A percentile compares a stretch with the other conserved stretches of the same genome.
Conservation (phyloP, 2,113 vertebrate species). For the Puffinus mauretanicus region DNA sequence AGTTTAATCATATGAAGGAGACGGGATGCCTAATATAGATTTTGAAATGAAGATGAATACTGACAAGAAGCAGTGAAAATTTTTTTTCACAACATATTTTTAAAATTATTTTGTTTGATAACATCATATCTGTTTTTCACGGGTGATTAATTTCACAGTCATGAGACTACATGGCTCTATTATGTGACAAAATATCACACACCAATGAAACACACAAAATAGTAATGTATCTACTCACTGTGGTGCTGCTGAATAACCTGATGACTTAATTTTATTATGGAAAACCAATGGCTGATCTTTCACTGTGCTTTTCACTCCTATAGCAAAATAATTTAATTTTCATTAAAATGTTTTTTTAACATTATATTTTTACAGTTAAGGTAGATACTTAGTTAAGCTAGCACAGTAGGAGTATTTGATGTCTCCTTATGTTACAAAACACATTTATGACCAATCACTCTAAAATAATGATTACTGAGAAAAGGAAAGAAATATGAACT, state of each 20-base stretch:
- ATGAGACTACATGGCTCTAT: neutral
- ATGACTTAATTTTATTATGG: constrained; percentile 84
- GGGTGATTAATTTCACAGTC: neutral
- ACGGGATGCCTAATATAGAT: neutral
- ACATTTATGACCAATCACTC: neutral
- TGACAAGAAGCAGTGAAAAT: neutral
- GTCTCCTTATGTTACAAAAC: neutral
- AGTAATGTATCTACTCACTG: constrained; percentile 68
- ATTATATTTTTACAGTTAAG: neutral
- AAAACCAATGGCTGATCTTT: constrained; percentile 84
- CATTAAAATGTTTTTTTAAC: neutral
- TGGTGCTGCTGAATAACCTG: constrained; percentile 80
- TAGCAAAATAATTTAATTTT: neutral
- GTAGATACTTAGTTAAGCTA: neutral
- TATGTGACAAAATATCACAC: neutral
- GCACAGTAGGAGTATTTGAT: neutral
- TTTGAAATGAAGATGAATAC: neutral
- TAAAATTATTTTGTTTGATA: neutral
- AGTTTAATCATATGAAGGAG: neutral
- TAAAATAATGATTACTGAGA: neutral
- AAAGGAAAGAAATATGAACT: neutral
- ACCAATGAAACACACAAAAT: neutral
- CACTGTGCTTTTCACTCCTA: constrained; percentile 52
- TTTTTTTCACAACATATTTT: neutral
- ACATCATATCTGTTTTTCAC: neutral